Evolutionary conservation across 2,113 vertebrate species (phyloP).

Genomic region (Falcunculus frontatus): DNA sequence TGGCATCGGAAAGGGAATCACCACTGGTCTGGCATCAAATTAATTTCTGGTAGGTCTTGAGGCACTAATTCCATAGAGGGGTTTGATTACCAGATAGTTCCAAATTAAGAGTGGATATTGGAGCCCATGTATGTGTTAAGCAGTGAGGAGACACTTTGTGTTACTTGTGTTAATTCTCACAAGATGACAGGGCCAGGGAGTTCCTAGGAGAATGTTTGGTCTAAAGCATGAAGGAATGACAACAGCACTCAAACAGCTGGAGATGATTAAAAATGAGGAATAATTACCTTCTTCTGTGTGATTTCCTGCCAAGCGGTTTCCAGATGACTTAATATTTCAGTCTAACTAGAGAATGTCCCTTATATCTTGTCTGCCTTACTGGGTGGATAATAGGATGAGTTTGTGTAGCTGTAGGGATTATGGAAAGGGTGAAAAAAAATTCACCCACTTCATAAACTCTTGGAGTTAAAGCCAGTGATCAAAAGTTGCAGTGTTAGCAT

Average conservation of each 20-base stretch:
- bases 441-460: neutral
- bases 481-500: neutral
- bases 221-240: neutral
- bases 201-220: neutral
- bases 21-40: neutral
- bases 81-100: neutral
- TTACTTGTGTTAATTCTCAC: neutral
- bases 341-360: neutral
- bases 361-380: neutral
- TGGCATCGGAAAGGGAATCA: neutral
- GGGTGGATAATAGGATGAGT: neutral
- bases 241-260: neutral
- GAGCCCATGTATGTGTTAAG: neutral
- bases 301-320: neutral
- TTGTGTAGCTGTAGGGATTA: neutral
- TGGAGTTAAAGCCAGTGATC: neutral
- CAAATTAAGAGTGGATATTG: neutral
- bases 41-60: neutral
- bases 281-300: neutral
- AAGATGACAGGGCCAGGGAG: neutral
- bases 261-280: neutral
- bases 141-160: neutral
- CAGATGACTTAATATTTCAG: neutral
- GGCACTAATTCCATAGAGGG: neutral
- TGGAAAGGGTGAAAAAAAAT: neutral